These are phyloP conservation scores for Drosophila rufa DNA, from an alignment of 1,140 invertebrate species.

Conservation along the genomic window DNA sequence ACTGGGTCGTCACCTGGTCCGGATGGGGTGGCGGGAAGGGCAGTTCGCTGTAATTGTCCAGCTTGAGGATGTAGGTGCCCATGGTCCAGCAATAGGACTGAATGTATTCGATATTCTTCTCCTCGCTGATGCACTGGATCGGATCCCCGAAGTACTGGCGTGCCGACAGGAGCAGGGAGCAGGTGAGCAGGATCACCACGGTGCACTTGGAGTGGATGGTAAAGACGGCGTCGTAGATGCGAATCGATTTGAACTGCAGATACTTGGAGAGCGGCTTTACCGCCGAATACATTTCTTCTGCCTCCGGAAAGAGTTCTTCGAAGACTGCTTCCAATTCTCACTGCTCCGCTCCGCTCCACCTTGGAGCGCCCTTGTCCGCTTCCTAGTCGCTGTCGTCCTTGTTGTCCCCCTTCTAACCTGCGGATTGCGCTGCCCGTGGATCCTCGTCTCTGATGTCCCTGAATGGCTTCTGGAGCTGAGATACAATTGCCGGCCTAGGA, in stretches of 20 bases:
- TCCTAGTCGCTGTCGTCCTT: neutral
- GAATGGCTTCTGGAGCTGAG: neutral
- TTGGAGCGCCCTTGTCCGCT: constrained; percentile 3
- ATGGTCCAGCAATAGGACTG: constrained; percentile 93
- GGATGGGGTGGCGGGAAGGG: neutral
- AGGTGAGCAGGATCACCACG: constrained; percentile 88
- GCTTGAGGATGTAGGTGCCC: constrained; percentile 89
- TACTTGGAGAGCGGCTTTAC: constrained; percentile 84
- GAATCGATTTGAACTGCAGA: constrained; percentile 88
- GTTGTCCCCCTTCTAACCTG: neutral
- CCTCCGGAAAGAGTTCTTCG: constrained; percentile 69
- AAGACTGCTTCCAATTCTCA: constrained; percentile 68
- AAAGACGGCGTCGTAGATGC: constrained; percentile 89
- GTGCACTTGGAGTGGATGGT: constrained; percentile 90
- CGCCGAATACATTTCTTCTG: constrained; percentile 78
- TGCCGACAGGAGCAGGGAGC: constrained; percentile 88
- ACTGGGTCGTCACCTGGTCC: neutral
- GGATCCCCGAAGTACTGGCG: constrained; percentile 91
- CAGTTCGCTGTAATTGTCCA: constrained; percentile 16
- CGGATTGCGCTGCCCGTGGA: too few species aligned
- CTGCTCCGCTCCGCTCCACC: constrained; percentile 5
- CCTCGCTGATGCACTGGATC: constrained; percentile 88
- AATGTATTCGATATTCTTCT: constrained; percentile 87
- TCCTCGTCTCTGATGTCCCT: neutral
- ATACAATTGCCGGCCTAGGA: constrained; percentile 33